Evolutionary conservation across 1,140 invertebrate species (phyloP), one percentile per base, ranked within the genome.

Genomic region (Saccostrea glomerata): DNA sequence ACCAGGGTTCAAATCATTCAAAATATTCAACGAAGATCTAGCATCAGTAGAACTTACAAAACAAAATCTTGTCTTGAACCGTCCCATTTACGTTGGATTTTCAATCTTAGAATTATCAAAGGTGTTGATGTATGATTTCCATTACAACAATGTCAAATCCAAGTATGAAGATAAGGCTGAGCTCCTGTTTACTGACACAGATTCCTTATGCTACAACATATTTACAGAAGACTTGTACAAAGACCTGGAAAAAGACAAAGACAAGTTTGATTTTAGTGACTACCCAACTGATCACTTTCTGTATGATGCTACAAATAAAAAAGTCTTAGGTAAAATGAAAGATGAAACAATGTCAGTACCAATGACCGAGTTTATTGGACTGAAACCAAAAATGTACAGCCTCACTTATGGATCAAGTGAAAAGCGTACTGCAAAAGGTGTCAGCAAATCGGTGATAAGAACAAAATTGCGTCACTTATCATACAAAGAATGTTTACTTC

Each of bases 171-270:
- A 91, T 0, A 92, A 36, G 30, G 30, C 30, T 36, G 30, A 36
- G 30, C 30, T 36, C 30, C 30, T 36, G 30, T 36, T 36, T 47
- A 95, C 93, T 13, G 95, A 96, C 90, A 96, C 95, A 9, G 95
- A 96, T 88, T 92, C 90, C 84, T 93, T 36, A 36, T 36, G 30
- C 30, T 36, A 36, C 30, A 36, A 36, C 30, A 36, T 36, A 36
- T 36, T 36, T 36, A 36, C 30, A 36, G 30, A 36, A 36, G 30
- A 36, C 30, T 36, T 36, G 30, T 36, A 36, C 30, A 23, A 54
- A 17, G 91, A 91, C 60, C 89, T 91, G 82, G 23, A 82, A 13
- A 25, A 66, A 23, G 73, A 84, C 15, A 47, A 36, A 40, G 47
- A 90, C 20, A 66, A 90, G 17, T 90, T 89, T 86, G 88, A 92